Percentiles rank a stretch among this genome's conserved stretches.
These are phyloP conservation scores for Aepyceros melampus DNA, from an alignment of 2,113 vertebrate genomes.

Conservation along the genomic window DNA sequence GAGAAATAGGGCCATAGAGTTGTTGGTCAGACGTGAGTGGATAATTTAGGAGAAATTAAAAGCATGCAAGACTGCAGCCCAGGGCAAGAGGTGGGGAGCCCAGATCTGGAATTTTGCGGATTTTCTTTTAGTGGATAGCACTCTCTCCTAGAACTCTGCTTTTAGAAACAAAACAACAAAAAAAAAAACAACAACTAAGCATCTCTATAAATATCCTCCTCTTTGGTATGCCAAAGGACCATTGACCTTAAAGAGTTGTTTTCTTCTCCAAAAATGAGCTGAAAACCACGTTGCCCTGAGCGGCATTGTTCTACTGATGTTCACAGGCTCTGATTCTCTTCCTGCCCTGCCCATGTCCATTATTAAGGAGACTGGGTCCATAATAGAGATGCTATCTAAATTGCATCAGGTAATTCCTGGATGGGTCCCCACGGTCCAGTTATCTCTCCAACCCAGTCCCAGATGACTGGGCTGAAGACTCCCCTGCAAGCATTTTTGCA, in stretches of 20 bases:
- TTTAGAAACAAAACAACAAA: background rate
- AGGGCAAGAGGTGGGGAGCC: background rate
- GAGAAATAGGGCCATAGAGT: accelerated
- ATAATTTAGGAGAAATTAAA: background rate
- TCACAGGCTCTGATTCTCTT: background rate
- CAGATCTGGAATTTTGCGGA: background rate
- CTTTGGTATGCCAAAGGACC: background rate
- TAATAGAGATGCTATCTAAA: conserved; percentile 60
- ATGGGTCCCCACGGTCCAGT: conserved; percentile 38
- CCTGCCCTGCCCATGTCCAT: conserved; percentile 58
- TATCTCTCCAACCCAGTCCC: conserved; percentile 49
- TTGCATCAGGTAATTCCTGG: conserved; percentile 52
- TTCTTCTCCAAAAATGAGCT: conserved; percentile 33
- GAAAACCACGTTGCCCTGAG: background rate
- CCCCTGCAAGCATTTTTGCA: conserved; percentile 40
- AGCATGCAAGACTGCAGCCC: background rate
- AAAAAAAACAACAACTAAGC: background rate
- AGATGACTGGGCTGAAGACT: background rate
- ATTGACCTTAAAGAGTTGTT: conserved; percentile 46
- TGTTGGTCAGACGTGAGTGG: background rate
- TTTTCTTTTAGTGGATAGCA: background rate
- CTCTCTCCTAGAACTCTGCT: background rate
- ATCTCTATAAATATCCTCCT: conserved; percentile 47
- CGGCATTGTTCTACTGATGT: conserved; percentile 40
- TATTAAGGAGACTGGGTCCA: conserved; percentile 18